Conservation (phyloP, 2,113 vertebrate genomes). For the Tetrao urogallus region DNA sequence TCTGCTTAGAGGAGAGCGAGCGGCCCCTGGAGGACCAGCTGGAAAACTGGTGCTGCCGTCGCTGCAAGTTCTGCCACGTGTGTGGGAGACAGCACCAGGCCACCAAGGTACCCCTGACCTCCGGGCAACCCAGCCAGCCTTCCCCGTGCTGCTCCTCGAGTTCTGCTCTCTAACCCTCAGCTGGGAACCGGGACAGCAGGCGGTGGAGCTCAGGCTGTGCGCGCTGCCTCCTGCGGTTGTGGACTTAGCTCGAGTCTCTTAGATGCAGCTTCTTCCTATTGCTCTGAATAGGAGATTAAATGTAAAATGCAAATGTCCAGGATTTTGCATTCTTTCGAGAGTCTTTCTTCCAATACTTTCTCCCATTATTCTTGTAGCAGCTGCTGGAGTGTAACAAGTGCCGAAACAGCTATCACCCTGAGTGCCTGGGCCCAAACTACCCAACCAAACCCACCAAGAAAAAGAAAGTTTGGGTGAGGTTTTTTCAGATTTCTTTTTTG, state of each 20-base stretch:
- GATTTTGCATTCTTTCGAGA: background rate
- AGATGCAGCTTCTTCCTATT: background rate
- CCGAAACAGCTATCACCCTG: constrained; percentile 99
- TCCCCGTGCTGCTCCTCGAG: background rate
- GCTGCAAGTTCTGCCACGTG: constrained; percentile 96
- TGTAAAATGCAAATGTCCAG: background rate
- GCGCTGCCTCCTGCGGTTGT: fast-evolving
- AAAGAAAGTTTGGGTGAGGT: constrained; percentile 95
- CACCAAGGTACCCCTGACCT: constrained; percentile 84
- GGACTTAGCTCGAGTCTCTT: background rate
- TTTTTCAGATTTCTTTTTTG: background rate
- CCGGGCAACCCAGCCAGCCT: background rate
- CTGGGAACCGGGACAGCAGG: background rate
- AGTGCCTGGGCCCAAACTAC: constrained; percentile 99
- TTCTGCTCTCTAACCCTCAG: background rate
- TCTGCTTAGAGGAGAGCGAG: constrained; percentile 96
- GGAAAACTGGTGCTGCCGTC: constrained; percentile 99
- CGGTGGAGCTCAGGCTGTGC: background rate
- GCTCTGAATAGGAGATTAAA: background rate
- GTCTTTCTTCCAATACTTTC: background rate
- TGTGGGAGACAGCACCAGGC: constrained; percentile 96
- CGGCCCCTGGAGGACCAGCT: constrained; percentile 95
- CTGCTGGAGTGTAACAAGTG: constrained; percentile 99
- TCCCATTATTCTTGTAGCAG: constrained; percentile 76
- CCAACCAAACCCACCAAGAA: constrained; percentile 97